Evolutionary conservation across 1,140 invertebrate genomes (phyloP).

Genomic region (Centruroides vittatus): DNA sequence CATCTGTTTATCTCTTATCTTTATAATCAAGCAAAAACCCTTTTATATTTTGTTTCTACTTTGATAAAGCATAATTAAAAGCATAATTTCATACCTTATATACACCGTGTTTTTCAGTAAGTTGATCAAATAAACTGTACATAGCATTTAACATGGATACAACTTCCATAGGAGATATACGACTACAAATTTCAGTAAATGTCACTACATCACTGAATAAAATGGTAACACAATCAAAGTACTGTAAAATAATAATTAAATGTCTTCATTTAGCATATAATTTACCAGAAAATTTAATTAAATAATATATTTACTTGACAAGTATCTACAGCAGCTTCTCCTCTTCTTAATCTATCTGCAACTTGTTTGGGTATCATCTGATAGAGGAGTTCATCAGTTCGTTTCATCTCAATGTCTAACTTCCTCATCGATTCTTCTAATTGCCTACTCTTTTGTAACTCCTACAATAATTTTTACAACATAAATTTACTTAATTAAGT

Average conservation of each 20-base stretch:
- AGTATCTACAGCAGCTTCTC: slow-evolving; percentile 85
- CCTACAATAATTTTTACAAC: slow-evolving; percentile 28
- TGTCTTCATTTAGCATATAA: neutral
- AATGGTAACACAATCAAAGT: slow-evolving; percentile 82
- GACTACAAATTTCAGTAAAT: slow-evolving; percentile 87
- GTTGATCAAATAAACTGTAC: slow-evolving; percentile 80
- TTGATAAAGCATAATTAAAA: too few species aligned
- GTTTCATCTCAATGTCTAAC: slow-evolving; percentile 85
- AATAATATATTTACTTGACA: slow-evolving; percentile 56
- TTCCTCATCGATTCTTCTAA: slow-evolving; percentile 92
- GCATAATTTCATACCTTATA: slow-evolving; percentile 60
- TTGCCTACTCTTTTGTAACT: slow-evolving; percentile 91
- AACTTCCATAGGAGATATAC: slow-evolving; percentile 86
- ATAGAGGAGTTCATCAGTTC: slow-evolving; percentile 87
- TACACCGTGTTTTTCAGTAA: slow-evolving; percentile 79
- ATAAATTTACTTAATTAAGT: neutral
- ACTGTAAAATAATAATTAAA: slow-evolving; percentile 32
- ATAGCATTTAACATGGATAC: slow-evolving; percentile 82
- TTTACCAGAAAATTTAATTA: neutral
- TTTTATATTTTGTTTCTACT: too few species aligned
- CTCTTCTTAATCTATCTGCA: slow-evolving; percentile 75
- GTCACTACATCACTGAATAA: slow-evolving; percentile 92
- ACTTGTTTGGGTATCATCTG: slow-evolving; percentile 98
- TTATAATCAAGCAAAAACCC: too few species aligned
- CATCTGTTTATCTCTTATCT: neutral